These are phyloP conservation scores for Dugesia japonica DNA, from an alignment of 2,888 invertebrate species.

Conservation along the genomic window DNA sequence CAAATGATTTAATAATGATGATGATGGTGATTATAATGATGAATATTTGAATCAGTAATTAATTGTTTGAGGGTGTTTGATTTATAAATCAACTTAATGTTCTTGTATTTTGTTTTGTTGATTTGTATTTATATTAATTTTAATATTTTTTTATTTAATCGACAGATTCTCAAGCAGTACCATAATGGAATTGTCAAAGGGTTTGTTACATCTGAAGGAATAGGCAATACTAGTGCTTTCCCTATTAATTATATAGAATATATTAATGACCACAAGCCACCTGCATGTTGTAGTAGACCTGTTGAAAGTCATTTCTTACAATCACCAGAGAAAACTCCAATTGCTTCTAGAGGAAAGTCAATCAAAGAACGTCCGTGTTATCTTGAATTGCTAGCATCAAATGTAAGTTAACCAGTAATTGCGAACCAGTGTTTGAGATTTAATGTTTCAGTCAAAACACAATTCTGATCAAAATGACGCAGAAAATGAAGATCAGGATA, in stretches of 20 bases:
- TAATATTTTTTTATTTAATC: too few species aligned
- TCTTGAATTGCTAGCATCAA: background rate
- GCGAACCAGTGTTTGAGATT: too few species aligned
- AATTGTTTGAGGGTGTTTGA: too few species aligned
- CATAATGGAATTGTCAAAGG: conserved; percentile 3
- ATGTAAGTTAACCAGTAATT: background rate
- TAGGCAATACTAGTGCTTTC: background rate
- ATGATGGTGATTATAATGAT: too few species aligned
- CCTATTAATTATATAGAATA: background rate
- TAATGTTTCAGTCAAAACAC: too few species aligned
- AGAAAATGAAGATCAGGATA: background rate
- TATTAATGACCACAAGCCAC: conserved; percentile 1
- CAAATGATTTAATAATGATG: too few species aligned
- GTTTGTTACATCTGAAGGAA: background rate
- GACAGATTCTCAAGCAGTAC: background rate
- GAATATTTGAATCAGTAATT: too few species aligned
- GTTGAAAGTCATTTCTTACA: background rate
- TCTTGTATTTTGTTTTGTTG: too few species aligned
- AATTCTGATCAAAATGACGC: background rate
- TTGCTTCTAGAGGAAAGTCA: background rate
- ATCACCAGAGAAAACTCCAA: background rate
- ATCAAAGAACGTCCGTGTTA: background rate
- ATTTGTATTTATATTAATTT: too few species aligned
- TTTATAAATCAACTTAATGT: too few species aligned
- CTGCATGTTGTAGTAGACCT: background rate